A percentile compares a stretch with the other conserved stretches of the same genome.
Evolutionary conservation across 2,113 vertebrate genomes (phyloP).

Genomic region (Prunella himalayana): DNA sequence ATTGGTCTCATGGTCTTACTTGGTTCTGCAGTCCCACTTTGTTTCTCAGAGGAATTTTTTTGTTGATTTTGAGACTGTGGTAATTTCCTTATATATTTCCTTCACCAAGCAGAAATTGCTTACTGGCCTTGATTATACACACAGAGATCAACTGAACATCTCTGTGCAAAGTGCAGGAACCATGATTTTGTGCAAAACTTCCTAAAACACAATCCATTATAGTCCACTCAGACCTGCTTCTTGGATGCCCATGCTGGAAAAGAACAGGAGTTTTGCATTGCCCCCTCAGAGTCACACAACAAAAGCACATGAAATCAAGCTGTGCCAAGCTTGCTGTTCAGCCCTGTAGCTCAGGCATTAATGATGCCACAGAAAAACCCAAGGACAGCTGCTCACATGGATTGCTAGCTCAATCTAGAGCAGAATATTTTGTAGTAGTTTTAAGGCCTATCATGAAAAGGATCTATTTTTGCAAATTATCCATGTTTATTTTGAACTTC

Average conservation of each 20-base stretch:
- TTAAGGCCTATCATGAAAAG: neutral
- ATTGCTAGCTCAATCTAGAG: neutral
- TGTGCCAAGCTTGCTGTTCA: neutral
- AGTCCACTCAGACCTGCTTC: neutral
- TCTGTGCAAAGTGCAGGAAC: neutral
- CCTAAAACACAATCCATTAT: neutral
- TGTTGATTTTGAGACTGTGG: neutral
- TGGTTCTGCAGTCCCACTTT: neutral
- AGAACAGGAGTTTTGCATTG: neutral
- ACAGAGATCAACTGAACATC: neutral
- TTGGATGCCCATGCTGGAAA: neutral
- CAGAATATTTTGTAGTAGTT: neutral
- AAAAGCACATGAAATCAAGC: neutral
- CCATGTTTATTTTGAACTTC: neutral
- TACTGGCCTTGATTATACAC: neutral
- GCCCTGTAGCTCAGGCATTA: neutral
- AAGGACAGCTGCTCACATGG: neutral
- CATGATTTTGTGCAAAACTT: neutral
- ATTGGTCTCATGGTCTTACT: neutral
- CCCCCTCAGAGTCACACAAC: neutral
- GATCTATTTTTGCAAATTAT: neutral
- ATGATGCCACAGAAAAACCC: accelerated
- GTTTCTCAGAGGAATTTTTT: neutral
- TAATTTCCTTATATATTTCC: neutral
- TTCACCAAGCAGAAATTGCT: neutral